Base-by-base conservation (phyloP, 1,140 invertebrate species). In the Drosophila bifasciata region DNA sequence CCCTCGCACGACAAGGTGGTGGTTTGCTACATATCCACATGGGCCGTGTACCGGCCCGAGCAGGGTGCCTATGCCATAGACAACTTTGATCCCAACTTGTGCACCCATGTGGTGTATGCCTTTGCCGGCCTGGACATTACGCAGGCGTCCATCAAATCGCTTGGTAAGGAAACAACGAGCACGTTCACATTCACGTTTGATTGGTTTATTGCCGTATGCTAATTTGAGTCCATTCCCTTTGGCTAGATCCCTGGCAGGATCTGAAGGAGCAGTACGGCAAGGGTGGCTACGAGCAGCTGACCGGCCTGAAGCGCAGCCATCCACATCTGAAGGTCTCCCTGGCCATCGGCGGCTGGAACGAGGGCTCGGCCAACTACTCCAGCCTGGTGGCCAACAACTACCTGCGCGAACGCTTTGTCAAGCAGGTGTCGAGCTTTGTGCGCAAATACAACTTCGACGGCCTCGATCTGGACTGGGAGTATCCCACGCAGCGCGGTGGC, bases 321-420 rank as follows among this genome's bases (percentile, higher is more conserved):
- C 95, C 96, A 0, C 93, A 95, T 69, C 88, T 98, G 3, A 97
- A 96, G 91, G 90, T 91, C 13, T 93, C 95, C 1, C 76, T 98
- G 2, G 96, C 96, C 7, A 95, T 98, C 40, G 97, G 97, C 0
- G 97, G 97, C 1, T 97, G 96, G 96, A 97, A 97, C 80, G 96
- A 97, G 92, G 96, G 96, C 0, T 96, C 96, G 0, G 79, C 85
- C 16, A 96, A 96, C 77, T 98, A 96, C 89, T 97, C 96, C 1
- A 92, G 91, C 1, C 93, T 98, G 93, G 96, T 95, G 0, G 92
- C 93, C 5, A 93, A 93, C 57, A 86, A 93, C 0, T 85, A 92
- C 3, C 91, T 91, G 6, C 93, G 96, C 59, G 90, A 91, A 6
- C 92, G 79, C 21, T 97, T 97, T 77, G 90, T 92, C 2, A 89